Percentiles rank a stretch among this genome's conserved stretches.
Evolutionary conservation across 2,113 vertebrate genomes (phyloP).

Genomic region (Osmerus mordax): DNA sequence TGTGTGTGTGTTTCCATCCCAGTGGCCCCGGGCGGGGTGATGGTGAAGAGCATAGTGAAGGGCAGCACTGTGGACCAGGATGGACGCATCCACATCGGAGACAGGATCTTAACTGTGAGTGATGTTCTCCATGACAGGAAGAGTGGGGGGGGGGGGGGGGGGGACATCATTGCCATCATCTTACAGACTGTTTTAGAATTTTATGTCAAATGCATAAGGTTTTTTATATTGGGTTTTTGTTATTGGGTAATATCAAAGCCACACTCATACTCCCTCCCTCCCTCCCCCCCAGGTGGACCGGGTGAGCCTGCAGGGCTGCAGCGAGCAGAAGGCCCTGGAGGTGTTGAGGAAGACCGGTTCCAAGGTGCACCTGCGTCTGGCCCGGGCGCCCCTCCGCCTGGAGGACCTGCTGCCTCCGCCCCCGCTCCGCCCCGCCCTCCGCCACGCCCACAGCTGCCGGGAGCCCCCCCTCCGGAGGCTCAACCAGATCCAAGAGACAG

Average conservation of each 20-base stretch:
- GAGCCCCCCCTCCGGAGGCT: conserved; percentile 52
- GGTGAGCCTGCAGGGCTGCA: conserved; percentile 88
- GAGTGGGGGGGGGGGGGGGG: too few species aligned
- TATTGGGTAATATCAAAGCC: background rate
- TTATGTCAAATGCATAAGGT: background rate
- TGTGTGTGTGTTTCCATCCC: conserved; percentile 45
- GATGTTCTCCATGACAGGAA: too few species aligned
- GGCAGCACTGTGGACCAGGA: conserved; percentile 85
- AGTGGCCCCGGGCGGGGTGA: conserved; percentile 83
- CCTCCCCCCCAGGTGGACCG: conserved; percentile 82
- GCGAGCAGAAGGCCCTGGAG: conserved; percentile 87
- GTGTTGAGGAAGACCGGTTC: conserved; percentile 84
- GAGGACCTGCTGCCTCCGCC: conserved; percentile 49
- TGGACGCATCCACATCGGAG: conserved; percentile 86
- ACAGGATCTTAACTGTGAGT: conserved; percentile 90
- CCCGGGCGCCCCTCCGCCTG: conserved; percentile 66
- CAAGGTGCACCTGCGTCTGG: conserved; percentile 76
- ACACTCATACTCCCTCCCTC: background rate
- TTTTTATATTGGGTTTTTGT: background rate
- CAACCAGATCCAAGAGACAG: conserved; percentile 46
- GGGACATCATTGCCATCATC: too few species aligned
- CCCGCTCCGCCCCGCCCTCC: conserved; percentile 55
- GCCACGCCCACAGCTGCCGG: conserved; percentile 63
- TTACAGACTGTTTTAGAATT: too few species aligned
- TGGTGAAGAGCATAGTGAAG: conserved; percentile 92